These are phyloP conservation scores for Patella depressa DNA, from an alignment of 2,888 invertebrate genomes.

Conservation along the genomic window DNA sequence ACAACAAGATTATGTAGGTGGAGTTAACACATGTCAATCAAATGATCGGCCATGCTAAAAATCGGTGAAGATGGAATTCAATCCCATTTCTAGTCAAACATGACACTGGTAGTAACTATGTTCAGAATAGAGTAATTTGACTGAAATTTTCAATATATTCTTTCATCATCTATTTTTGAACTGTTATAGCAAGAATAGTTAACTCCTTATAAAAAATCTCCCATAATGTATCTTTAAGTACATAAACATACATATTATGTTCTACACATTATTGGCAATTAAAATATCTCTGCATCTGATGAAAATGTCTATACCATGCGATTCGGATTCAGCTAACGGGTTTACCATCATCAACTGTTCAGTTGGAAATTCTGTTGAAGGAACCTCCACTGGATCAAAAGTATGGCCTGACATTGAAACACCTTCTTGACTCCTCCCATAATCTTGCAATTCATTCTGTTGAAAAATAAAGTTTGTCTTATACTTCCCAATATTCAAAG, in stretches of 20 bases:
- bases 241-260: not conserved
- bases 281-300: slow-evolving; percentile 1
- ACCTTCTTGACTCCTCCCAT: not conserved
- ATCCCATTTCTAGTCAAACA: too few species aligned
- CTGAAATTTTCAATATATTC: too few species aligned
- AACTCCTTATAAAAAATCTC: too few species aligned
- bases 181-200: too few species aligned
- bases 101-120: too few species aligned
- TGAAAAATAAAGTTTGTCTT: not conserved
- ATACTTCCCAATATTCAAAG: too few species aligned
- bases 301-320: not conserved
- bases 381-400: not conserved
- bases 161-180: too few species aligned
- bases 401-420: not conserved
- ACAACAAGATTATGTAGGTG: too few species aligned
- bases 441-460: not conserved
- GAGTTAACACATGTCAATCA: too few species aligned
- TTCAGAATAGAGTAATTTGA: too few species aligned
- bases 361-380: not conserved
- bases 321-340: not conserved
- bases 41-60: too few species aligned
- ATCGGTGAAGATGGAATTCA: too few species aligned
- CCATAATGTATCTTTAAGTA: not conserved
- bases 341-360: not conserved
- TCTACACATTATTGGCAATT: not conserved